Evolutionary conservation across 2,113 vertebrate genomes (phyloP), one percentile per base, ranked within the genome.

Genomic region (Anthoscopus minutus): DNA sequence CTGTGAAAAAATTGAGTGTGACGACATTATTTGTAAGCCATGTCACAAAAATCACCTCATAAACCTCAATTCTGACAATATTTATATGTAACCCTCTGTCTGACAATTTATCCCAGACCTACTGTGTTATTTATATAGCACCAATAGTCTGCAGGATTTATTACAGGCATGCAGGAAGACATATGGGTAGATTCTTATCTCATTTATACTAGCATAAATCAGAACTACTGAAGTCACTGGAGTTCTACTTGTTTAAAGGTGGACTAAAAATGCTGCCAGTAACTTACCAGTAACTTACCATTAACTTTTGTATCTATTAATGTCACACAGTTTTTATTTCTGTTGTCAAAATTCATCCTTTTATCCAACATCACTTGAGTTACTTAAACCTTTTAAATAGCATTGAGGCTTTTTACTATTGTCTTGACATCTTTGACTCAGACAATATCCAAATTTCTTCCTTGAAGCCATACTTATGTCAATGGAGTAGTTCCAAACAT

Each of bases 191-290:
- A 92, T 92, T 74, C 79, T 93, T 80, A 71, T 80, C 70, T 83
- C 82, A 88, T 88, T 96, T 90, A 70, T 93, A 45, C 58, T 13
- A 71, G 12, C 44, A 93, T 96, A 95, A 96, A 95, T 93, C 82
- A 90, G 83, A 74, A 42, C 64, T 78, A 40, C 47, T 40, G 38
- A 92, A 91, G 37, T 72, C 18, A 65, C 13, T 28, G 21, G 14
- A 73, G 25, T 82, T 86, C 40, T 74, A 24, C 12, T 93, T 62
- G 15, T 80, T 82, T 86, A 80, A 96, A 83, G 24, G 47, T 66
- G 25, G 44, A 73, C 25, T 79, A 54, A 88, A 84, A 94, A 27
- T 33, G 6, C 23, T 82, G 38, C n/a, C n/a, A n/a, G n/a, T n/a
- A n/a, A n/a, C n/a, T n/a, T n/a, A n/a, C n/a, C n/a, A n/a, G n/a